Percentiles rank a stretch among this genome's conserved stretches.
Evolutionary conservation across 2,888 invertebrate species (phyloP).

Genomic region (Lordiphosa andalusiaca): DNA sequence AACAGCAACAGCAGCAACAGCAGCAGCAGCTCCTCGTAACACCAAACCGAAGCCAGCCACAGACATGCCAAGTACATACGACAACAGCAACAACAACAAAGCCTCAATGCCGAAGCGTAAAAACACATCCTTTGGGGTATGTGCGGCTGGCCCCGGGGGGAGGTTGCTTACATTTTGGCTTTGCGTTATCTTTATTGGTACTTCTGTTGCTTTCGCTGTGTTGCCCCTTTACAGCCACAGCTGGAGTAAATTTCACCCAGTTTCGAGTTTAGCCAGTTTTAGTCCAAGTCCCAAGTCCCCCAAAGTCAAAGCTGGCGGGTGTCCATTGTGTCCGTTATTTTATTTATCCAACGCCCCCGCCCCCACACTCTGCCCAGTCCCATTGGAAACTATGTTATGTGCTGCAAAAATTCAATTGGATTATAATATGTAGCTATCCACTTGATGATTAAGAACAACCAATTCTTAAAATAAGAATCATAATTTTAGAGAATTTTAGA

Average conservation of each 20-base stretch:
- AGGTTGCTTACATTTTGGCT: constrained; percentile 31
- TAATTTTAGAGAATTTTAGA: too few relatives aligned
- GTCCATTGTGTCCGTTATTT: constrained; percentile 1
- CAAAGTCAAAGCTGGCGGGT: constrained; percentile 1
- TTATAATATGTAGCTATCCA: too few relatives aligned
- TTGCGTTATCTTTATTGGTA: constrained; percentile 61
- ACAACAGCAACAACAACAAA: constrained; percentile 19
- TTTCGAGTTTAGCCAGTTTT: too few relatives aligned
- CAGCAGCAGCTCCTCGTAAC: constrained; percentile 30
- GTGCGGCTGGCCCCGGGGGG: constrained; percentile 8
- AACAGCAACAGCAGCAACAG: constrained; percentile 2
- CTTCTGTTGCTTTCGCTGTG: constrained; percentile 31
- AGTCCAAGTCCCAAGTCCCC: constrained; percentile 2
- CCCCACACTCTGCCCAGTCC: too few relatives aligned
- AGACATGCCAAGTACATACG: constrained; percentile 23
- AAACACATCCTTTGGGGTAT: constrained; percentile 50
- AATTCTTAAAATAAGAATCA: too few relatives aligned
- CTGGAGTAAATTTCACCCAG: constrained; percentile 17
- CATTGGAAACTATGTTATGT: too few relatives aligned
- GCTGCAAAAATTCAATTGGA: too few relatives aligned
- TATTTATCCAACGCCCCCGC: too few relatives aligned
- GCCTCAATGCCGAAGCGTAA: constrained; percentile 53
- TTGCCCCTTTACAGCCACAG: constrained; percentile 38
- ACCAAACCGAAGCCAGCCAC: constrained; percentile 22
- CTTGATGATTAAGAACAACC: too few relatives aligned